Evolutionary conservation across 2,888 invertebrate species (phyloP).

Genomic region (Priocnemis perturbator): DNA sequence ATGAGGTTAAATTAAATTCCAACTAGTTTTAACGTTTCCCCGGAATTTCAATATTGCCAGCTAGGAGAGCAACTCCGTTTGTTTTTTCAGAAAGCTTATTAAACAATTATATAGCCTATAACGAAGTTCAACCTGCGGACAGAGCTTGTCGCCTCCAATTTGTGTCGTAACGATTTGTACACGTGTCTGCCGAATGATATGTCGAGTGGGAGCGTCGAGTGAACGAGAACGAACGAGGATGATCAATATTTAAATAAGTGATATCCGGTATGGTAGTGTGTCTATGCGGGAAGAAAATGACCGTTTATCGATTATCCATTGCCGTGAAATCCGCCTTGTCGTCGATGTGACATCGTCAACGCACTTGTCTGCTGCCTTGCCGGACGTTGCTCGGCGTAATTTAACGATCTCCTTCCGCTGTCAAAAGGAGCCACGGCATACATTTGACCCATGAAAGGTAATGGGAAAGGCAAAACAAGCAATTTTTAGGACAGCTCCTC

Average conservation of each 20-base stretch:
- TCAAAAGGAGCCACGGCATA: slow-evolving; percentile 3
- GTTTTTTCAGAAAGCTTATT: not conserved
- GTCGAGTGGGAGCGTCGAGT: too few species aligned
- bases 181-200: too few species aligned
- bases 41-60: slow-evolving; percentile 19
- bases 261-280: too few species aligned
- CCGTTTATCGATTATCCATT: too few species aligned
- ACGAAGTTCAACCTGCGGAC: not conserved
- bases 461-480: slow-evolving; percentile 11
- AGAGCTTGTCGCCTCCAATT: not conserved
- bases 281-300: too few species aligned
- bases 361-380: too few species aligned
- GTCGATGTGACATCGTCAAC: too few species aligned
- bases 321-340: too few species aligned
- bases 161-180: too few species aligned
- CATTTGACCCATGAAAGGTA: slow-evolving; percentile 24
- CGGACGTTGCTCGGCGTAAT: not conserved
- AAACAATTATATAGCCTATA: slow-evolving; percentile 7
- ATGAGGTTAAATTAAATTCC: slow-evolving; percentile 12
- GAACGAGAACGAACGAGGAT: too few species aligned
- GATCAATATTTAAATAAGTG: too few species aligned
- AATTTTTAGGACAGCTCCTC: slow-evolving; percentile 20
- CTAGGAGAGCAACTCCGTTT: not conserved
- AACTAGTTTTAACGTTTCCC: slow-evolving; percentile 9
- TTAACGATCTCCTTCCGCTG: slow-evolving; percentile 27